These are phyloP conservation scores for Leucosticte australis DNA, from an alignment of 2,113 vertebrate genomes.

Conservation along the genomic window DNA sequence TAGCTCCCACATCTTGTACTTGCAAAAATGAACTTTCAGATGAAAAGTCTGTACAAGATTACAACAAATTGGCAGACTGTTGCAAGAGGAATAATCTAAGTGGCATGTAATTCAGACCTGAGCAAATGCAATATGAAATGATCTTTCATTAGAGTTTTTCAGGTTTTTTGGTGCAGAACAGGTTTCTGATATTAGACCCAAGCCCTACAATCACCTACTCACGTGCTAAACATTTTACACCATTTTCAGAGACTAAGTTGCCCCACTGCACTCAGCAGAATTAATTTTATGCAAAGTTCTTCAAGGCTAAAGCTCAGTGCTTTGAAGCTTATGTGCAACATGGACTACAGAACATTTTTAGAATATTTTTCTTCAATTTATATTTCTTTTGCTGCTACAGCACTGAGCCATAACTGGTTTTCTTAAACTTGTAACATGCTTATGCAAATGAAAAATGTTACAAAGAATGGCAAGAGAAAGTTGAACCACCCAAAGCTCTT, in stretches of 20 bases:
- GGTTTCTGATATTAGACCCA: background rate
- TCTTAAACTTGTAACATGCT: background rate
- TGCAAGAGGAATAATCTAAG: constrained; percentile 5
- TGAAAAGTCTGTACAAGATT: constrained; percentile 51
- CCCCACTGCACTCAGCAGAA: background rate
- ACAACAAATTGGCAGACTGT: constrained; percentile 33
- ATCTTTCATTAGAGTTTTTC: background rate
- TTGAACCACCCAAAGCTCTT: background rate
- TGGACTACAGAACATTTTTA: background rate
- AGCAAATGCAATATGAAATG: background rate
- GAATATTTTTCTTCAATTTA: background rate
- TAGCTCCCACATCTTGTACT: constrained; percentile 63
- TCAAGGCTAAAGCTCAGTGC: background rate
- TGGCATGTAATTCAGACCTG: constrained; percentile 15
- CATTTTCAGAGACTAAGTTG: background rate
- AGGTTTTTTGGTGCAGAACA: background rate
- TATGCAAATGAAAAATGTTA: background rate
- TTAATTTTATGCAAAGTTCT: background rate
- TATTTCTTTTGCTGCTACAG: background rate
- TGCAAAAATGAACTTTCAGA: constrained; percentile 66
- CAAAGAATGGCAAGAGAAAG: background rate
- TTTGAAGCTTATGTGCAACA: background rate
- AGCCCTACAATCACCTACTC: background rate
- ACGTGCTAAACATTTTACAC: background rate
- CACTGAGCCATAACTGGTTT: background rate